phyloP scores from a whole-genome alignment of 2,113 vertebrate species.

The Brachyhypopomus occidentalis region DNA sequence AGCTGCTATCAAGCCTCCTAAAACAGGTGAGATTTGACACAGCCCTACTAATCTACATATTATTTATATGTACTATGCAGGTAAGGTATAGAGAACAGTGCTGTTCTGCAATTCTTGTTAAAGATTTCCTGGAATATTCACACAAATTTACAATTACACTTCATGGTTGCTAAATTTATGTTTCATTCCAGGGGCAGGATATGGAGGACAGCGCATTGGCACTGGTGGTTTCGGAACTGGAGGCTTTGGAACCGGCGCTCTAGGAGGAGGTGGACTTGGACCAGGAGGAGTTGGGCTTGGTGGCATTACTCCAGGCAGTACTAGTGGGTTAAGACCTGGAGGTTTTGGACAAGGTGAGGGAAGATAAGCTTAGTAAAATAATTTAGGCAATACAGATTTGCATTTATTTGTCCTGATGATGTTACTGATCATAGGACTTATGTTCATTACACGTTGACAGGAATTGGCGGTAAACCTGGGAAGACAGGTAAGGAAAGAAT shows the following conservation, averaged over 20 bases:
- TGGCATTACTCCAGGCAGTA: neutral
- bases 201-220: conserved; percentile 34
- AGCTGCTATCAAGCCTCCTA: conserved; percentile 35
- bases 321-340: conserved; percentile 7
- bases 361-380: neutral
- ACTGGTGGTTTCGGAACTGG: conserved; percentile 61
- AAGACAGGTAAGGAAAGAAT: neutral
- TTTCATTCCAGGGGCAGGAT: conserved; percentile 15
- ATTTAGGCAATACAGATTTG: neutral
- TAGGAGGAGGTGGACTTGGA: conserved; percentile 39
- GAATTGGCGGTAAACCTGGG: neutral
- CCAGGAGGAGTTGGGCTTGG: conserved; percentile 37
- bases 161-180: neutral
- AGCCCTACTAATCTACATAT: neutral
- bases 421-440: neutral
- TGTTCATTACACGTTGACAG: neutral
- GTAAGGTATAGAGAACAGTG: neutral
- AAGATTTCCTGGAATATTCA: neutral
- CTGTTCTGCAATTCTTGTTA: neutral
- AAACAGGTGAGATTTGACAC: conserved; percentile 30
- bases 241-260: conserved; percentile 36
- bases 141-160: neutral
- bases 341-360: conserved; percentile 32
- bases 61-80: neutral
- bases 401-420: neutral